Evolutionary conservation across 2,797 vertebrate species (phyloP).

Genomic region (Enteromius treurensis): DNA sequence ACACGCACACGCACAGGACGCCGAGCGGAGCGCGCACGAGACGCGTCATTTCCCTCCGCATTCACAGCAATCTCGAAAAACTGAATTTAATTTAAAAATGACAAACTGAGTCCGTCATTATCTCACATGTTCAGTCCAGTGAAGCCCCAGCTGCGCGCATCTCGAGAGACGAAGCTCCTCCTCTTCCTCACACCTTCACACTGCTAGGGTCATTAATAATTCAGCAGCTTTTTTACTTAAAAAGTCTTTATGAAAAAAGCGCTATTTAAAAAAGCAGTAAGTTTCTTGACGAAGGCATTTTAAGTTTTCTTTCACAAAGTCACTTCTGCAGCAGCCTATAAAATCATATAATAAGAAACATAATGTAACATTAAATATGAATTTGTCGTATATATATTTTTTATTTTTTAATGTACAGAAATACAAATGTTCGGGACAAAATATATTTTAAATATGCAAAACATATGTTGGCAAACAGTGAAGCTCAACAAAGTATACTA

Average conservation of each 20-base stretch:
- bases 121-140: background rate
- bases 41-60: conserved; percentile 74
- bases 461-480: no score
- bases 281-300: no score
- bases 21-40: conserved; percentile 69
- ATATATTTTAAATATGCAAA: no score
- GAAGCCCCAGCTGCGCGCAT: background rate
- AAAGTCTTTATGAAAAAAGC: no score
- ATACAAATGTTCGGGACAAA: no score
- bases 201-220: background rate
- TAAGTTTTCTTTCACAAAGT: no score
- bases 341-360: background rate
- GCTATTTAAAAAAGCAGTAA: background rate
- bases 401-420: no score
- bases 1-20: conserved; percentile 70
- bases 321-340: background rate
- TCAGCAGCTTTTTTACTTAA: background rate
- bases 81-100: background rate
- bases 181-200: background rate
- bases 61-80: background rate
- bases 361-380: background rate
- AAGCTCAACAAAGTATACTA: no score
- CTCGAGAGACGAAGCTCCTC: background rate
- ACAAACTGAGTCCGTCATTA: background rate
- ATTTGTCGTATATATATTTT: background rate